Base-by-base conservation (phyloP, 2,888 invertebrate genomes). In the Proisotoma minuta region DNA sequence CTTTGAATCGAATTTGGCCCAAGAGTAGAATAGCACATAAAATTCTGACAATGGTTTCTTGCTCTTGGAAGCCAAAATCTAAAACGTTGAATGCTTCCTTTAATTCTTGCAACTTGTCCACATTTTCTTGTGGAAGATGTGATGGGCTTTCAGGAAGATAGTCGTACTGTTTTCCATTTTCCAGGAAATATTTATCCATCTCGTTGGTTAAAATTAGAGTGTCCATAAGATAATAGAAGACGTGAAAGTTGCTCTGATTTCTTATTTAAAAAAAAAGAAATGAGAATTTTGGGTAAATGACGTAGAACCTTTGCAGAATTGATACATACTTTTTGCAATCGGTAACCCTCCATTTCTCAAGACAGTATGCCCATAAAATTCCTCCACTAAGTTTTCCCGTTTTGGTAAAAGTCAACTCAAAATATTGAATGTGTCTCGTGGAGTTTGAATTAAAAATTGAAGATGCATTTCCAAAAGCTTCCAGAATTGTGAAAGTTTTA, bases 381-480 rank as follows among this genome's bases (percentile, higher is more conserved):
- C 89, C 93, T 4, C 93, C 94, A 60, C 90, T 90, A 62, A 92
- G 82, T 80, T 92, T 94, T 48, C 93, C 93, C 8, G 88, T 87
- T n/a, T 85, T 84, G 8, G 86, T 85, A 77, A 88, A 95, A 8
- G 91, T 89, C 64, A 93, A 82, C 78, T 91, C 90, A 12, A 88
- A 82, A 77, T 88, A 87, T 65, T 89, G 79, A 28, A 89, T 84
- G 73, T 87, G 89, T 75, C 95, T 84, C 1, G 94, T 94, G 1
- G 94, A 91, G 77, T 91, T 86, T 23, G 85, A 82, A 78, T 94
- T 93, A 56, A 89, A 82, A 1, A 89, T 88, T 0, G 94, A 94
- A 3, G 88, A 87, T 3, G 93, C 91, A 76, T 89, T 89, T 18
- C 88, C 87, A 73, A 94, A 83, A 23, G 87, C 84, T 75, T 89